Base-by-base conservation (phyloP, 2,113 vertebrate genomes). In the Isichthys henryi region DNA sequence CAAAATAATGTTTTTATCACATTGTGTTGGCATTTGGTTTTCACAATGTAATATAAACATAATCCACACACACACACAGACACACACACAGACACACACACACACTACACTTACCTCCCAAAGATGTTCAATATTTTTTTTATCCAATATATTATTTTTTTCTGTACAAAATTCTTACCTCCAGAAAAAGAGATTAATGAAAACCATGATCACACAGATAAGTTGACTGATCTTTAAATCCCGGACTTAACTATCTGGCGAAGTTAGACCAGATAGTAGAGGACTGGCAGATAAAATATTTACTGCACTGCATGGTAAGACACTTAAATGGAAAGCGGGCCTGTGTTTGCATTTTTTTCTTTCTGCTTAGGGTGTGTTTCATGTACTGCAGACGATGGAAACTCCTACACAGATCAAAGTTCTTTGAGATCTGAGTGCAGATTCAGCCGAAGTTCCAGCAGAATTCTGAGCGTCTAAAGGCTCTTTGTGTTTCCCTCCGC, bases 21-120 rank as follows among this genome's bases (percentile, higher is more conserved):
- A 2, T 39, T 39, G 39, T 1, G 39, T 39, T 39, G 39, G 39
- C 39, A 39, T 39, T 39, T 39, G 39, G 39, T 39, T 39, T 2
- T 39, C 2, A 39, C 39, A 39, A 39, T 39, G 39, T 39, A 39
- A 39, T 39, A 39, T 39, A 39, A 39, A 39, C 39, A 39, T 39
- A 39, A 39, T 39, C 39, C 39, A 39, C 39, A 39, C 39, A 39
- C 39, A 39, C 39, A 39, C 39, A 39, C 39, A 39, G 1, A 39
- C 39, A 39, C 39, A 39, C 39, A 39, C 2, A 39, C 35, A 39
- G 1, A 39, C 35, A 88, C 43, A 70, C 62, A 52, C n/a, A 80
- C 45, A 74, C n/a, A 53, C 85, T 49, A 87, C 48, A 87, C 85
- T 87, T 87, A 87, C 85, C 85, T 87, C 50, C 7, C 15, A 87